Evolutionary conservation across 2,888 invertebrate genomes (phyloP), one percentile per base, ranked within the genome.

Genomic region (Drosophila anceps): DNA sequence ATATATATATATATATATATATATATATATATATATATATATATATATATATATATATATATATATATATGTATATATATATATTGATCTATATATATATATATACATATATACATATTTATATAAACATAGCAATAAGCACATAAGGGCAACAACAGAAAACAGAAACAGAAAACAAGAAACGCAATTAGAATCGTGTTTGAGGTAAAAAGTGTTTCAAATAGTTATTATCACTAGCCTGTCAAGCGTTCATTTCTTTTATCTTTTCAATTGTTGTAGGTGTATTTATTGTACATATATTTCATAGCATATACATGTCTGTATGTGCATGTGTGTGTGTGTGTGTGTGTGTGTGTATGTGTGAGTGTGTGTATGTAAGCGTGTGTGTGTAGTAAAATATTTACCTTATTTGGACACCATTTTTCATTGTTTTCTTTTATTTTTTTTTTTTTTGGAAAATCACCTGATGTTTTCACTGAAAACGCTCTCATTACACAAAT

Each of bases 401-500:
- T 84, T 84, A 84, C 84, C 84, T 84, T 84, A 81, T 82, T 82
- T 78, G 64, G 78, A 85, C 73, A 82, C 78, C 78, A 66, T 78
- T 74, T 37, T 15, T 43, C 73, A 65, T 77, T 73, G 9, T 27
- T 31, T 1, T 33, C 51, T 65, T 27, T 46, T 7, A 1, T 27
- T 8, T 46, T n/a, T 48, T 29, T 13, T 31, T 31, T n/a, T 15
- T 27, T 57, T 66, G 48, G 35, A 66, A 79, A 69, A 79, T 77
- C 85, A 82, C 71, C 77, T 72, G 83, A 82, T 78, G 88, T 83
- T 88, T 83, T 84, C 89, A 84, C 84, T 84, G 84, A 84, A 84
- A 84, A 89, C 84, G 84, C 84, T 84, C 89, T 79, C 73, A 79
- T 79, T 83, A 68, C 69, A 81, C 73, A 80, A 75, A 77, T 54